Evolutionary conservation across 2,888 invertebrate genomes (phyloP), one percentile per base, ranked within the genome.

Genomic region (Philopedon plagiatum): DNA sequence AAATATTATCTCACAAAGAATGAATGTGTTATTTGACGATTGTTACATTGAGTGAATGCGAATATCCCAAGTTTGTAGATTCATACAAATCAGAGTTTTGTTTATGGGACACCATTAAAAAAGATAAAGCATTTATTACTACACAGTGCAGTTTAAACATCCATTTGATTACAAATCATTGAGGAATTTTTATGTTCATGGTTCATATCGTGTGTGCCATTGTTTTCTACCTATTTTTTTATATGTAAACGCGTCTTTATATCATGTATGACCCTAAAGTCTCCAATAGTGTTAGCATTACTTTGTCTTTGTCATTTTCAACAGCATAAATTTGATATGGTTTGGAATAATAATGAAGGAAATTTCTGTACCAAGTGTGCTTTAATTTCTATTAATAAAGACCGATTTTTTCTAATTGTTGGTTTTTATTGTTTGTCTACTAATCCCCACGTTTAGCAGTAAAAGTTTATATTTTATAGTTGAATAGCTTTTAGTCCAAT

Each of bases 321-420:
- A 61, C 71, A 71, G 71, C 71, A 65, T 54, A 62, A 66, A 44
- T 26, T 21, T 65, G 26, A 26, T 76, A 76, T 78, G 19, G 81
- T 80, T 77, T 77, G 79, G 76, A 81, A 81, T 80, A 80, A 81
- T 81, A 81, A 79, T 80, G 80, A 81, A 78, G 80, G 81, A 82
- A 83, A 80, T 83, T 84, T 84, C 82, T 85, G 85, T 85, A 86
- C 85, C 85, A 84, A 85, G 85, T 85, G 85, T 86, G 86, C 86
- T 86, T 85, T 85, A 85, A 82, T 86, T 86, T 85, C 84, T 80
- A 85, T 39, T 64, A 73, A 85, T 85, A 85, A 85, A 86, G 84
- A 85, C 84, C 83, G 84, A 85, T n/a, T 85, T 86, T 85, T 85
- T 82, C 70, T 74, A 68, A 62, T 37, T 61, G 21, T 68, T 61